These are phyloP conservation scores for Hypomecis atomaria DNA, from an alignment of 2,888 invertebrate species.

Conservation along the genomic window DNA sequence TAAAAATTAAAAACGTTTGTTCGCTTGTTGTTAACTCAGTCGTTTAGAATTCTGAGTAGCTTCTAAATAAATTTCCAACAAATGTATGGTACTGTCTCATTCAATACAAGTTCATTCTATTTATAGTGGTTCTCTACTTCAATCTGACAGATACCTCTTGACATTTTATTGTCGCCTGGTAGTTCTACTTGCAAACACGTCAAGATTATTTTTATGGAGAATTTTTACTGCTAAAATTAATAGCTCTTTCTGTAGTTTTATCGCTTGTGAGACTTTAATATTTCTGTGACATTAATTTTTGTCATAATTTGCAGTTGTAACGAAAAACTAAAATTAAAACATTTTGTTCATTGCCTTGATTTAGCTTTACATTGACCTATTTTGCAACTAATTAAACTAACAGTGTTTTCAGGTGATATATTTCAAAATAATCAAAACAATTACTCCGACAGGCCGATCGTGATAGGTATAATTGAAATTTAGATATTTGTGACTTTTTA, in stretches of 20 bases:
- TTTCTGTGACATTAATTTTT: slow-evolving; percentile 11
- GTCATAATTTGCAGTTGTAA: background rate
- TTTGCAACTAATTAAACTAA: too few relatives aligned
- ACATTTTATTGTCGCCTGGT: slow-evolving; percentile 70
- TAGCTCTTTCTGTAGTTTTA: slow-evolving; percentile 30
- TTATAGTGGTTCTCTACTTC: slow-evolving; percentile 68
- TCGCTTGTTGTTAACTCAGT: too few relatives aligned
- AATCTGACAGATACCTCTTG: slow-evolving; percentile 68
- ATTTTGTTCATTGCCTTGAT: too few relatives aligned
- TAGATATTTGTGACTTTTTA: too few relatives aligned
- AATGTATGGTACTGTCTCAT: background rate
- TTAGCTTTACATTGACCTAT: too few relatives aligned
- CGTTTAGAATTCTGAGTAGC: too few relatives aligned
- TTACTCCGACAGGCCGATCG: too few relatives aligned
- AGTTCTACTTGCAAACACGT: slow-evolving; percentile 45
- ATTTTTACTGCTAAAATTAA: slow-evolving; percentile 38
- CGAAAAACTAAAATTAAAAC: background rate
- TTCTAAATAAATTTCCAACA: too few relatives aligned
- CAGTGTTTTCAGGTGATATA: too few relatives aligned
- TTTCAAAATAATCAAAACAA: too few relatives aligned
- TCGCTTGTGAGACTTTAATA: slow-evolving; percentile 16
- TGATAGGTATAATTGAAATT: too few relatives aligned
- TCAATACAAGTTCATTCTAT: slow-evolving; percentile 13
- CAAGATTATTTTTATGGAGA: slow-evolving; percentile 37
- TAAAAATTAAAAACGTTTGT: too few relatives aligned